Conservation (phyloP, 2,797 vertebrate species). For the Falco berigora region DNA sequence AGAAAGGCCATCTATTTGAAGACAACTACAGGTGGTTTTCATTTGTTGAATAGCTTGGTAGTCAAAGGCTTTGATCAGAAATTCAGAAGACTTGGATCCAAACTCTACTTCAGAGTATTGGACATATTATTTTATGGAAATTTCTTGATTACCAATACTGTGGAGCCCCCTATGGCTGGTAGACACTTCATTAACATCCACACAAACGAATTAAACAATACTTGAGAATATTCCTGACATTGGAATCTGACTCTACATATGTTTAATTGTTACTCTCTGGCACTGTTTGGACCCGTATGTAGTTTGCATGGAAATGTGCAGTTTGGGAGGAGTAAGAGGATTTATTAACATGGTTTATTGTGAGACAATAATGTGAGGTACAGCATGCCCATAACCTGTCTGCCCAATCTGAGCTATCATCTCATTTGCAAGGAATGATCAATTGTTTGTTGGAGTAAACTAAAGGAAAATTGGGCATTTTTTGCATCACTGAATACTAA, state of each 20-base stretch:
- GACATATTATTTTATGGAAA: not conserved
- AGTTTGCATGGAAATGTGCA: not conserved
- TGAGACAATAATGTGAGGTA: not conserved
- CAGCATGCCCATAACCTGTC: not conserved
- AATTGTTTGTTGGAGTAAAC: not conserved
- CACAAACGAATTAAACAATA: not conserved
- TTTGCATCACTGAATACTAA: not conserved
- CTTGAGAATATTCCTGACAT: not conserved
- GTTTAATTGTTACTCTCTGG: not conserved
- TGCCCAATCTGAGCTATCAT: not conserved
- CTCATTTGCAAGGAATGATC: not conserved
- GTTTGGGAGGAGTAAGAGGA: not conserved
- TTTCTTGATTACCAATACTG: not conserved
- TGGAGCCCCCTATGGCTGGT: not conserved
- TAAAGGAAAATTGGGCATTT: not conserved
- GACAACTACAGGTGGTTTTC: not conserved
- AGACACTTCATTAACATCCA: not conserved
- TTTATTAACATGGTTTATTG: not conserved
- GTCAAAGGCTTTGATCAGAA: not conserved
- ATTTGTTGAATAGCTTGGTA: not conserved
- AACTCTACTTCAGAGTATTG: not conserved
- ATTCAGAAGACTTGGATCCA: not conserved
- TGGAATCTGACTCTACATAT: not conserved
- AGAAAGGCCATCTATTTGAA: not conserved
- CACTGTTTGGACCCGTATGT: not conserved